These are phyloP conservation scores for Ptiloglossa arizonensis DNA, from an alignment of 1,140 invertebrate species.

Conservation along the genomic window DNA sequence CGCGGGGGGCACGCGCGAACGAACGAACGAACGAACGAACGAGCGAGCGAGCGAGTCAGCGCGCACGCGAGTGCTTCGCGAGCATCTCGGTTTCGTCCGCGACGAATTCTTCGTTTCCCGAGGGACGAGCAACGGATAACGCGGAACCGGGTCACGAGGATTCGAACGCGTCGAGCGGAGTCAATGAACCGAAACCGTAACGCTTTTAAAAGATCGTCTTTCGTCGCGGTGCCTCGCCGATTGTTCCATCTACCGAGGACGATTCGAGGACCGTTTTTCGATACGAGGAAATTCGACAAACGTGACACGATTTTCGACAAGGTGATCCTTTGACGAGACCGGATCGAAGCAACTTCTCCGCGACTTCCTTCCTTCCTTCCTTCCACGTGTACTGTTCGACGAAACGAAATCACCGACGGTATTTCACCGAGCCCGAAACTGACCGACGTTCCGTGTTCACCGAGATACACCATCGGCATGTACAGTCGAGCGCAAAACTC, in stretches of 20 bases:
- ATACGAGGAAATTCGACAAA: background rate
- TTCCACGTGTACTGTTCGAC: background rate
- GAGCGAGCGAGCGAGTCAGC: too few species aligned
- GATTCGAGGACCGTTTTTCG: background rate
- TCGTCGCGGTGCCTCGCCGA: slow-evolving; percentile 37
- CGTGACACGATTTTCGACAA: background rate
- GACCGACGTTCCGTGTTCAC: too few species aligned
- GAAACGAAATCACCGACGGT: background rate
- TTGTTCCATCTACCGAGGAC: too few species aligned
- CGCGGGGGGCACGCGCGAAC: too few species aligned
- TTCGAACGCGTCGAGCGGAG: slow-evolving; percentile 26
- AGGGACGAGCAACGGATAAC: background rate
- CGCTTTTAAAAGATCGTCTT: slow-evolving; percentile 47
- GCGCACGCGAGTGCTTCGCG: too few species aligned
- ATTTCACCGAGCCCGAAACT: too few species aligned
- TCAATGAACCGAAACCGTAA: slow-evolving; percentile 47
- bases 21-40: too few species aligned
- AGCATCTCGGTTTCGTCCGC: background rate
- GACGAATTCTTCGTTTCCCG: background rate
- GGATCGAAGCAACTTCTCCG: background rate
- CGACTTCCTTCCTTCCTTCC: background rate
- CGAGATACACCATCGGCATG: too few species aligned
- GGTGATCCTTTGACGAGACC: background rate
- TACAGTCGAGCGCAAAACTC: too few species aligned
- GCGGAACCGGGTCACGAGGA: slow-evolving; percentile 40